These are phyloP conservation scores for Pseudopleuronectes americanus DNA, from an alignment of 2,797 vertebrate genomes.

Conservation along the genomic window DNA sequence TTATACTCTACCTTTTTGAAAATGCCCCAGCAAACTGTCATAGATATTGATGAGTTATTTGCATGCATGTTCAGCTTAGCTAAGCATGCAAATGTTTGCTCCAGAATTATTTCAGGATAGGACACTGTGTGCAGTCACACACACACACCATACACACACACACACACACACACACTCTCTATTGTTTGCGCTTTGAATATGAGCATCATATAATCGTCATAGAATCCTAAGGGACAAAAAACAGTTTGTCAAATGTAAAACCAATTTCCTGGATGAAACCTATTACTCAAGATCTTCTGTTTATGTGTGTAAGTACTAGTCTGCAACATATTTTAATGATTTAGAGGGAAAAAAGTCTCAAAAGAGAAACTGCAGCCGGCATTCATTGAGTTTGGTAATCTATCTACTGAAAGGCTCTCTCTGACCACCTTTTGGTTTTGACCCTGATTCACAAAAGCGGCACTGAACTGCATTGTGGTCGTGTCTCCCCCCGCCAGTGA, in stretches of 20 bases:
- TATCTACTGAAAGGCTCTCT: conserved; percentile 30
- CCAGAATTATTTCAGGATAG: conserved; percentile 53
- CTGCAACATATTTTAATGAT: not conserved
- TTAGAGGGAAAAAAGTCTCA: not conserved
- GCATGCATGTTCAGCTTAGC: conserved; percentile 53
- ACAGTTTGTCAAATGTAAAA: not conserved
- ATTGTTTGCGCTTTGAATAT: too few species aligned
- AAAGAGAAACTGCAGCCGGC: not conserved
- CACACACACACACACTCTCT: not conserved
- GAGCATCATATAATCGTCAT: too few species aligned
- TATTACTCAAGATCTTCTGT: not conserved
- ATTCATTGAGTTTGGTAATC: conserved; percentile 13
- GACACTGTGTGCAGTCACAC: not conserved
- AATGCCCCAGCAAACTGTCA: conserved; percentile 39
- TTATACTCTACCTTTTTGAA: conserved; percentile 33
- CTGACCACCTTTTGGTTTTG: conserved; percentile 45
- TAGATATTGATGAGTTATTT: conserved; percentile 57
- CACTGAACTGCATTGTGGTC: conserved; percentile 56
- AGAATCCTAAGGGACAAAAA: too few species aligned
- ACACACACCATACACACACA: not conserved
- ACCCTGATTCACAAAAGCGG: conserved; percentile 71
- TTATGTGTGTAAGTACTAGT: not conserved
- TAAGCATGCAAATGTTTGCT: conserved; percentile 71
- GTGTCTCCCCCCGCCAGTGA: conserved; percentile 52
- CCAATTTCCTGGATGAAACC: not conserved